Base-by-base conservation (phyloP, 2,113 vertebrate species). In the Aptenodytes patagonicus region DNA sequence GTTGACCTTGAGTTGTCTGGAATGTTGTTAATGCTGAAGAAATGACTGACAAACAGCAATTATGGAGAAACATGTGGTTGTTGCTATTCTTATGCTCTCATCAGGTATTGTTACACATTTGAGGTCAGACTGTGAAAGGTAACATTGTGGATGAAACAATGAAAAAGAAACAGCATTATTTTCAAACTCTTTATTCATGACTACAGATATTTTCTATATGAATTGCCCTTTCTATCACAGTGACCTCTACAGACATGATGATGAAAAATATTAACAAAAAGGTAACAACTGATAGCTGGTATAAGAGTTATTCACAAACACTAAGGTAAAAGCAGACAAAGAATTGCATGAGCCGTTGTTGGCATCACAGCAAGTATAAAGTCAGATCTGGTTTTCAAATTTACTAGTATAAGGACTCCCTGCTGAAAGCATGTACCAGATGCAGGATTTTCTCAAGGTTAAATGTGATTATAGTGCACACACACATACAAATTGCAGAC, bases 31-130 rank as follows among this genome's bases (percentile, higher is more conserved):
- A 93, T 95, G 77, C 91, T 81, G 90, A 94, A 94, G 61, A 93
- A 92, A 95, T 94, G 80, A 73, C 83, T 95, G 94, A 91, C 88
- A 96, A 96, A 96, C 83, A 96, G 92, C 93, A 97, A 95, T 97
- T 96, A 91, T 69, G 87, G 90, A 88, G 76, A 89, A 96, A 93
- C 96, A 91, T 93, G 90, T 96, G 79, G 95, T 93, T 95, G 92
- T 85, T 93, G 83, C 81, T 93, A 68, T 96, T 95, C 90, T 94
- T 94, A 87, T 89, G 89, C 77, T 96, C 94, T 96, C 82, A 94
- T 96, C 93, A 87, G 91, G 83, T 89, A 87, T 80, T 76, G 83
- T 88, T 96, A 54, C 55, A 66, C 38, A 79, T 60, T 66, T 86
- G 93, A 97, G 89, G 87, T 96, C 94, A 96, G 85, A 60, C 86